phyloP scores from a whole-genome alignment of 1,140 invertebrate species.

The Calephelis virginiensis region DNA sequence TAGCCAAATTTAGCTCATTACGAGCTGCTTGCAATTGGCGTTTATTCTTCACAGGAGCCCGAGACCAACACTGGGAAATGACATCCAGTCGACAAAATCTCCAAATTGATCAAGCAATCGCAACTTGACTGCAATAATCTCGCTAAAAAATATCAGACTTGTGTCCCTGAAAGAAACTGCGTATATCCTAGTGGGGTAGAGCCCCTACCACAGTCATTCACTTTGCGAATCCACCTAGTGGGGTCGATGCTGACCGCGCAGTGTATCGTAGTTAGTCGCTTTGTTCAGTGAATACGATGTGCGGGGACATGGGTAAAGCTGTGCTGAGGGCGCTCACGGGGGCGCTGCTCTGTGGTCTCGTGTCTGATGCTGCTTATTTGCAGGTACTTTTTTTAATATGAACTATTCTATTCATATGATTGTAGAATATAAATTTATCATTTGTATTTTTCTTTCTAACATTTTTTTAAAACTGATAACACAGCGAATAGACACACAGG shows the following conservation, averaged over 20 bases:
- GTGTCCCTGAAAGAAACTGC: not conserved
- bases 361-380: constrained; percentile 68
- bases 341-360: constrained; percentile 62
- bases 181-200: not conserved
- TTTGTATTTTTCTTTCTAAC: too few species aligned
- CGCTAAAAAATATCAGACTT: not conserved
- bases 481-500: too few species aligned
- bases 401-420: too few species aligned
- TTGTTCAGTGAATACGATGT: constrained; percentile 46
- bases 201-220: constrained; percentile 14
- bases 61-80: too few species aligned
- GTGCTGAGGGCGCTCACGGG: constrained; percentile 65
- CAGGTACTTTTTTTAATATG: constrained; percentile 40
- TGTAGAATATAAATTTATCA: too few species aligned
- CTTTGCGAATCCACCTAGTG: constrained; percentile 23
- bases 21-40: too few species aligned
- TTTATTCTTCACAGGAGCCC: too few species aligned
- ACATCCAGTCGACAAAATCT: too few species aligned
- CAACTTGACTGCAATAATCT: not conserved
- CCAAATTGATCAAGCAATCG: not conserved
- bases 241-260: constrained; percentile 15
- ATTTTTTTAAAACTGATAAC: too few species aligned
- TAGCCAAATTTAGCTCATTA: too few species aligned
- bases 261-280: constrained; percentile 26
- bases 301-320: constrained; percentile 70